phyloP scores from a whole-genome alignment of 1,140 invertebrate species.

The Gonatopus flavifemur region DNA sequence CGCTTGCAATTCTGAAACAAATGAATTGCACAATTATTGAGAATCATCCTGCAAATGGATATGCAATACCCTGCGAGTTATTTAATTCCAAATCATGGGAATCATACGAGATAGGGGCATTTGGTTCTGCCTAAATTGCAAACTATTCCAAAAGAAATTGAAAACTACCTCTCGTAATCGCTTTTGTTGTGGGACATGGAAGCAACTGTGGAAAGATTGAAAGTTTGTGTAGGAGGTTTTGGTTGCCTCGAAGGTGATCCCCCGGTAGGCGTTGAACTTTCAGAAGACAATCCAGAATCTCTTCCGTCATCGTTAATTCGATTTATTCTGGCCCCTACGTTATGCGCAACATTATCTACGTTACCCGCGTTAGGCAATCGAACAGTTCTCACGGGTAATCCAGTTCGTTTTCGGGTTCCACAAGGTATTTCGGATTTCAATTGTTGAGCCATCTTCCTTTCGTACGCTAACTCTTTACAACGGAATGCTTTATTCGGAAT shows the following conservation, averaged over 20 bases:
- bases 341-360: constrained; percentile 8
- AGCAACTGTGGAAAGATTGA: constrained; percentile 21
- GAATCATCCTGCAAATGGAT: too few relatives aligned
- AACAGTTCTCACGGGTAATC: constrained; percentile 17
- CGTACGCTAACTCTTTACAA: neutral
- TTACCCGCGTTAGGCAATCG: constrained; percentile 5
- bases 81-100: too few relatives aligned
- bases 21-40: too few relatives aligned
- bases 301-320: constrained; percentile 36
- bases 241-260: constrained; percentile 49
- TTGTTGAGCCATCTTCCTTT: constrained; percentile 20
- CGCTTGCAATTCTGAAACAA: constrained; percentile 44
- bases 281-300: constrained; percentile 53
- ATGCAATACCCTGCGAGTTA: too few relatives aligned
- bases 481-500: too few relatives aligned
- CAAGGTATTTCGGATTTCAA: constrained; percentile 21
- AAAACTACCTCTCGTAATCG: constrained; percentile 38
- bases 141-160: too few relatives aligned
- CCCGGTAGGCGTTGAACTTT: constrained; percentile 48
- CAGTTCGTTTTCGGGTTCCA: constrained; percentile 31
- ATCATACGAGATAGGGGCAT: too few relatives aligned
- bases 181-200: constrained; percentile 36
- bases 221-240: constrained; percentile 19
- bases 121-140: too few relatives aligned
- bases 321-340: neutral